phyloP scores from a whole-genome alignment of 1,140 invertebrate species.

The Dufourea novaeangliae region DNA sequence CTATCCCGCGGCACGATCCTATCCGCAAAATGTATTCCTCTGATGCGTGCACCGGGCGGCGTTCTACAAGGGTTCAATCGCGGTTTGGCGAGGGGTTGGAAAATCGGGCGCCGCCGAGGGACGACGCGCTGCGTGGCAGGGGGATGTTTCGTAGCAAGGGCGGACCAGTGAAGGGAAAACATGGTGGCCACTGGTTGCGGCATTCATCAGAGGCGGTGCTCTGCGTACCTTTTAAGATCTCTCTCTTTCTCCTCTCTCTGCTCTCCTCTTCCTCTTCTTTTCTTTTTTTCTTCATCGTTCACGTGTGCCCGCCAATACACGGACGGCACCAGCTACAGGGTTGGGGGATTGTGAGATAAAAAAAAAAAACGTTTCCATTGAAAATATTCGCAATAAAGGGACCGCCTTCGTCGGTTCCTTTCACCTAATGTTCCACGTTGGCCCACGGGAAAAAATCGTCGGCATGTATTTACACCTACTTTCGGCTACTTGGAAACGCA shows the following conservation, averaged over 20 bases:
- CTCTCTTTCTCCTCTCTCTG: constrained; percentile 58
- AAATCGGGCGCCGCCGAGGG: constrained; percentile 63
- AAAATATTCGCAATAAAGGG: constrained; percentile 78
- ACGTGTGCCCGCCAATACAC: constrained; percentile 35
- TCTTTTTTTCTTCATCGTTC: constrained; percentile 17
- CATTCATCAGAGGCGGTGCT: constrained; percentile 76
- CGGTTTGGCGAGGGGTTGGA: constrained; percentile 67
- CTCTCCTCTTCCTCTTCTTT: constrained; percentile 29
- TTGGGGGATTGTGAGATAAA: constrained; percentile 74
- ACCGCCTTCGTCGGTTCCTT: constrained; percentile 74
- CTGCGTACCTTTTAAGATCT: constrained; percentile 70
- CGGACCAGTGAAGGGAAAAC: constrained; percentile 69
- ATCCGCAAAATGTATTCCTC: constrained; percentile 46
- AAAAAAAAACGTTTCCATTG: constrained; percentile 79
- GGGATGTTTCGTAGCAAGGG: constrained; percentile 66
- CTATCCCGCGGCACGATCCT: constrained; percentile 7
- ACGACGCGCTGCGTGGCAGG: constrained; percentile 52
- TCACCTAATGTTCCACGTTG: constrained; percentile 68
- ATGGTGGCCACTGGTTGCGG: constrained; percentile 75
- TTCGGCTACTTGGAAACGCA: constrained; percentile 71
- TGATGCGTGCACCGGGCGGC: constrained; percentile 44
- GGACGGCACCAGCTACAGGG: background rate
- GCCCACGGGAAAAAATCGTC: constrained; percentile 58
- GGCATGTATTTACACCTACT: constrained; percentile 77
- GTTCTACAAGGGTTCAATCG: constrained; percentile 66